Evolutionary conservation across 1,140 invertebrate species (phyloP).

Genomic region (Calliopsis andreniformis): DNA sequence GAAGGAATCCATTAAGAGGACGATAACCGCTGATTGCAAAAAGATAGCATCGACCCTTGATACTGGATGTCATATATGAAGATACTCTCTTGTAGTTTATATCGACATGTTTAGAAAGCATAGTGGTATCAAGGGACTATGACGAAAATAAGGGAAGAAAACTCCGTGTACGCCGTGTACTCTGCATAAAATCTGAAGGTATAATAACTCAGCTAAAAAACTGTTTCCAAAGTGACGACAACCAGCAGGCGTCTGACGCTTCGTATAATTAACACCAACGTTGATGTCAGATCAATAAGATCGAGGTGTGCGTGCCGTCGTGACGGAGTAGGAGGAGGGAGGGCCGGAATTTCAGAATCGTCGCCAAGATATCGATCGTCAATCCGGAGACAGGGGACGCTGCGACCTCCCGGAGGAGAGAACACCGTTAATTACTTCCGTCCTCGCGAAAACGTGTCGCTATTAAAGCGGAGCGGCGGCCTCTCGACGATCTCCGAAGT

Average conservation of each 20-base stretch:
- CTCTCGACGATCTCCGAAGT: conserved; percentile 20
- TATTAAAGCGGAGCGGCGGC: conserved; percentile 30
- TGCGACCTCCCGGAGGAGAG: conserved; percentile 8
- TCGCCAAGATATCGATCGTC: conserved; percentile 51
- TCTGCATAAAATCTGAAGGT: conserved; percentile 33
- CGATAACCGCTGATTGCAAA: no score
- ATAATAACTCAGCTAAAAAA: conserved; percentile 37
- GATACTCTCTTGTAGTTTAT: no score
- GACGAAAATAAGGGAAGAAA: no score
- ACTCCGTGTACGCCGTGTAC: no score
- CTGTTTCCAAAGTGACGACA: conserved; percentile 26
- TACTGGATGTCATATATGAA: no score
- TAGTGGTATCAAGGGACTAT: no score
- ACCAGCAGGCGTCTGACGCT: background rate
- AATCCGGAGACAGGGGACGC: conserved; percentile 34
- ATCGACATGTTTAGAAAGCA: no score
- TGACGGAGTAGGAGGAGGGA: conserved; percentile 16
- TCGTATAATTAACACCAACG: conserved; percentile 41
- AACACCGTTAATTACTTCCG: conserved; percentile 58
- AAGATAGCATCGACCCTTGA: no score
- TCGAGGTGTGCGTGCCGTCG: conserved; percentile 45
- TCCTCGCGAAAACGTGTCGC: conserved; percentile 48
- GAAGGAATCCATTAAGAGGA: no score
- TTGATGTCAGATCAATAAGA: conserved; percentile 43
- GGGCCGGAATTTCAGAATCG: conserved; percentile 42